Evolutionary conservation across 2,888 invertebrate species (phyloP).

Genomic region (Ischnura elegans): DNA sequence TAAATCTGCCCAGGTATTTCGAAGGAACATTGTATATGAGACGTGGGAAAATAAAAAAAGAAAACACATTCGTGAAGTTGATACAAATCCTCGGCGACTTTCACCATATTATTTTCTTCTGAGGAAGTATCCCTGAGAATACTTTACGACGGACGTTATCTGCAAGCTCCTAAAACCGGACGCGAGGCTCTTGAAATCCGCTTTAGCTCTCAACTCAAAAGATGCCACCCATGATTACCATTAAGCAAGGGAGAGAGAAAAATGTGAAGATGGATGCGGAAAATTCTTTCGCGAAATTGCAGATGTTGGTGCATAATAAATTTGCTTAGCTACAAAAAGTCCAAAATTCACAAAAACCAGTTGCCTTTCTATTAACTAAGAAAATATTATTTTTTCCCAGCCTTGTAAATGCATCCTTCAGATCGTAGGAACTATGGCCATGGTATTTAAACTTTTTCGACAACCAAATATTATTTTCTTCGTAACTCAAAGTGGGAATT

Average conservation of each 20-base stretch:
- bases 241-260: background rate
- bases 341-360: too few species aligned
- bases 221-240: background rate
- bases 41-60: background rate
- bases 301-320: too few species aligned
- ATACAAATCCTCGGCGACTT: background rate
- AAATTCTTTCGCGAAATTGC: background rate
- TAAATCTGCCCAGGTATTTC: too few species aligned
- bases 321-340: too few species aligned
- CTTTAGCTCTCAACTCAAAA: background rate
- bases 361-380: too few species aligned
- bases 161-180: background rate
- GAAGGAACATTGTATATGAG: too few species aligned
- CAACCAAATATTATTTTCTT: too few species aligned
- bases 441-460: too few species aligned
- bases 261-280: background rate
- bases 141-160: constrained; percentile 6
- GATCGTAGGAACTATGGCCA: too few species aligned
- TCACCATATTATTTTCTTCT: background rate
- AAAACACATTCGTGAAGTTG: background rate
- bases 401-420: too few species aligned
- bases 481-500: too few species aligned
- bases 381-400: too few species aligned
- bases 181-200: background rate
- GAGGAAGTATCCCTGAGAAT: background rate